phyloP scores from a whole-genome alignment of 2,888 invertebrate species.

The Leucoma salicis region DNA sequence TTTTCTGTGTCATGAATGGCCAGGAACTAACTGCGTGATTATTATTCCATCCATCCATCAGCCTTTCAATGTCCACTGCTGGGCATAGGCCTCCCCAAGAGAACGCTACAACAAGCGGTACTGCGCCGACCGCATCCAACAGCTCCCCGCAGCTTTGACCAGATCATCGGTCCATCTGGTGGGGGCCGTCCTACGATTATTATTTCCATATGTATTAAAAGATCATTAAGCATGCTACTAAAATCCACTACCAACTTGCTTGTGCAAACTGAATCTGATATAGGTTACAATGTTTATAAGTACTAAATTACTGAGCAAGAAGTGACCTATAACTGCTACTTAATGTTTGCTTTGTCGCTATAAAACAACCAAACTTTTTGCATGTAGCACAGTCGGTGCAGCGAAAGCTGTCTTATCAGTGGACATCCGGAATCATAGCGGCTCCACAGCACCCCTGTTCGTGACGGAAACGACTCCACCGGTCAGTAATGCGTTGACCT shows the following conservation, averaged over 20 bases:
- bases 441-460: constrained; percentile 41
- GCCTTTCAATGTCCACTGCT: too few relatives aligned
- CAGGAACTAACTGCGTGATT: too few relatives aligned
- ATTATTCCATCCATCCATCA: too few relatives aligned
- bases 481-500: constrained; percentile 69
- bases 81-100: too few relatives aligned
- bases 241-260: neutral
- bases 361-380: constrained; percentile 28
- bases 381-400: constrained; percentile 11
- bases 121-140: too few relatives aligned
- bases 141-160: too few relatives aligned
- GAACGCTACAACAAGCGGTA: too few relatives aligned
- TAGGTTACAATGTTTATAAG: neutral
- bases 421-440: constrained; percentile 35
- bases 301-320: neutral
- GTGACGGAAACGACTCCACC: constrained; percentile 51
- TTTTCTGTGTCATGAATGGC: too few relatives aligned
- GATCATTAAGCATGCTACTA: neutral
- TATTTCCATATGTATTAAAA: neutral
- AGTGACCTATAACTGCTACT: constrained; percentile 17
- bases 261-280: neutral
- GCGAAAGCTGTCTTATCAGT: constrained; percentile 23
- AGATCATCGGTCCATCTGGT: too few relatives aligned
- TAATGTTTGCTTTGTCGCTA: constrained; percentile 14
- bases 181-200: neutral